Base-by-base conservation (phyloP, 2,113 vertebrate species). In the Carettochelys insculpta region DNA sequence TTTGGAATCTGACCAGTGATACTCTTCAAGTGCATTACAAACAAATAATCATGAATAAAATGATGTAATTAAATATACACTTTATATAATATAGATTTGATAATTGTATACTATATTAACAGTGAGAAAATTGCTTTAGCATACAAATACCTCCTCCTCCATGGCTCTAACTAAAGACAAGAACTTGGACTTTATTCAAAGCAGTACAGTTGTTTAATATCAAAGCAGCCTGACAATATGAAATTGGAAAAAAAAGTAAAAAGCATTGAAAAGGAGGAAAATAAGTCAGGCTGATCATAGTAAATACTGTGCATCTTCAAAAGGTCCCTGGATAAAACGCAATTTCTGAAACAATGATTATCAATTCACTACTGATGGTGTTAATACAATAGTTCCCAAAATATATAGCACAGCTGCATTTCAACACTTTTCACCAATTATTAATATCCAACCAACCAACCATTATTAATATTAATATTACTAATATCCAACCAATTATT, bases 21-120 rank as follows among this genome's bases (percentile, higher is more conserved):
- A 13, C 41, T 92, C 25, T 92, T 90, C 29, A 96, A 89, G 87
- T 77, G 87, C 47, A 56, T 83, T 47, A 85, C 24, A 91, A 94
- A 80, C 51, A 52, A 93, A 90, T 82, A 92, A 91, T 47, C 83
- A 92, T 20, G 77, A 41, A 87, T 52, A 78, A 77, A 89, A 34
- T 87, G 34, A 43, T 87, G 50, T 88, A 61, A 87, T 90, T 80
- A 92, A 87, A 92, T n/a, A 91, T 0, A 0, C 27, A 81, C 83
- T 95, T 90, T 61, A 68, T 11, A 51, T 2, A 80, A 34, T 85
- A 29, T 77, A 83, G 65, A 91, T 54, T 71, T 85, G 83, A 91
- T 41, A 13, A 94, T 90, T 81, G 92, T 22, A 82, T 54, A 82
- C 17, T 34, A n/a, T 22, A 5, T 27, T 79, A 87, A 5, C 78